Evolutionary conservation across 2,113 vertebrate species (phyloP).

Genomic region (Eptatretus burgeri): DNA sequence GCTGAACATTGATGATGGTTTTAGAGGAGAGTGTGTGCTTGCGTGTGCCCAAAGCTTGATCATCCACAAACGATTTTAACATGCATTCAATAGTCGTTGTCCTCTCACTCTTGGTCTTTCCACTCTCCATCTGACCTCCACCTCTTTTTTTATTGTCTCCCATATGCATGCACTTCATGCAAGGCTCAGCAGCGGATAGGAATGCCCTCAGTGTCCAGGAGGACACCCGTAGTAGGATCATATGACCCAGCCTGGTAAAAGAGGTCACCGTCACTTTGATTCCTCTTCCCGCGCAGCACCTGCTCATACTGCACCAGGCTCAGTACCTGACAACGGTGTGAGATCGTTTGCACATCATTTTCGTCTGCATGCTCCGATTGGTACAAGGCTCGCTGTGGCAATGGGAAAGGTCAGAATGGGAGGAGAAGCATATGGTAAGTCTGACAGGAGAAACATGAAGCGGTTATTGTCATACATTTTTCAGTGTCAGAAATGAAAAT

Average conservation of each 20-base stretch:
- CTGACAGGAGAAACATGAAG: too few species aligned
- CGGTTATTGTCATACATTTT: too few species aligned
- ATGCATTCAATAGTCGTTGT: too few species aligned
- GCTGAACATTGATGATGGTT: too few species aligned
- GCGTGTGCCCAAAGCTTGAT: too few species aligned
- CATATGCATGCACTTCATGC: background rate
- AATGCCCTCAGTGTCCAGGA: constrained; percentile 83
- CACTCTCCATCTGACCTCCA: too few species aligned
- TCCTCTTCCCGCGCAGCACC: constrained; percentile 81
- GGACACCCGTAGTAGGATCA: constrained; percentile 94
- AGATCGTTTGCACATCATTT: constrained; percentile 94
- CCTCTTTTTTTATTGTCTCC: too few species aligned
- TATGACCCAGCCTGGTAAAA: constrained; percentile 97
- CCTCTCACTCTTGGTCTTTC: too few species aligned
- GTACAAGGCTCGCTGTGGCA: constrained; percentile 55
- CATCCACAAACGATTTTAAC: too few species aligned
- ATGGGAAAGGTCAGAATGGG: background rate
- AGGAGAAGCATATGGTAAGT: background rate
- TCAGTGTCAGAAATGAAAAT: too few species aligned
- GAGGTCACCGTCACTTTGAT: constrained; percentile 69
- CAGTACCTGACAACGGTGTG: constrained; percentile 91
- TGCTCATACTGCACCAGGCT: constrained; percentile 83
- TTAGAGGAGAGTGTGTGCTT: too few species aligned
- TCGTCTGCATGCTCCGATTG: constrained; percentile 94
- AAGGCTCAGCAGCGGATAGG: constrained; percentile 61